These are phyloP conservation scores for Damaliscus lunatus DNA, from an alignment of 2,113 vertebrate species.

Conservation along the genomic window DNA sequence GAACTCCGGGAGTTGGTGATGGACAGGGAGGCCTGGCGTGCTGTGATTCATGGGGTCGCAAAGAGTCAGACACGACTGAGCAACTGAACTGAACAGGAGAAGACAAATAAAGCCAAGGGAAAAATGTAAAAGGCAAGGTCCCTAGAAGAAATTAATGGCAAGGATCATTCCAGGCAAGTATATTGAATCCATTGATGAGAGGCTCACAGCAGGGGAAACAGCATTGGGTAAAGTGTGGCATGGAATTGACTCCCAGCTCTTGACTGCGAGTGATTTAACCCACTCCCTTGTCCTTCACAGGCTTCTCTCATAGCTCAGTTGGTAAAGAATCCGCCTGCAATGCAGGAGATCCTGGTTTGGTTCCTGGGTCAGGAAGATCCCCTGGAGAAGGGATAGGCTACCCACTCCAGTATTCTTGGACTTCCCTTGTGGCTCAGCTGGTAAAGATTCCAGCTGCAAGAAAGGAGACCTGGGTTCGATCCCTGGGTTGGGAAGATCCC, in stretches of 20 bases:
- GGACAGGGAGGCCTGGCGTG: no score
- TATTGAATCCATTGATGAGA: neutral
- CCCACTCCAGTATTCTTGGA: neutral
- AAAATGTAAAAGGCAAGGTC: neutral
- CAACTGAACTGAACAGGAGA: neutral
- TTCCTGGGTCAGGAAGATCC: neutral
- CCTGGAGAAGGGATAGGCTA: neutral
- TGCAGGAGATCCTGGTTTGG: fast-evolving
- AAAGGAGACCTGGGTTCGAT: neutral
- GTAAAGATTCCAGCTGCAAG: neutral
- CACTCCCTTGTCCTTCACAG: neutral
- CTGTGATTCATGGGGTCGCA: no score
- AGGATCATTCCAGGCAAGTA: neutral
- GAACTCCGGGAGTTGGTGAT: no score
- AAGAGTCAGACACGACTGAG: no score
- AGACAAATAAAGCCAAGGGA: neutral
- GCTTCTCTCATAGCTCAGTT: neutral
- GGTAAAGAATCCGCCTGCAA: neutral
- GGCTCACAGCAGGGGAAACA: no score
- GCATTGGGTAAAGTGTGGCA: fast-evolving
- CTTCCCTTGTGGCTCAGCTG: neutral
- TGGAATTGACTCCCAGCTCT: neutral
- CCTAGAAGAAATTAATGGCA: neutral
- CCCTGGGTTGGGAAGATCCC: neutral
- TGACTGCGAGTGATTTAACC: neutral